Percentiles rank a stretch among this genome's conserved stretches.
These are phyloP conservation scores for Xiphorhynchus elegans DNA, from an alignment of 2,113 vertebrate species.

Conservation along the genomic window DNA sequence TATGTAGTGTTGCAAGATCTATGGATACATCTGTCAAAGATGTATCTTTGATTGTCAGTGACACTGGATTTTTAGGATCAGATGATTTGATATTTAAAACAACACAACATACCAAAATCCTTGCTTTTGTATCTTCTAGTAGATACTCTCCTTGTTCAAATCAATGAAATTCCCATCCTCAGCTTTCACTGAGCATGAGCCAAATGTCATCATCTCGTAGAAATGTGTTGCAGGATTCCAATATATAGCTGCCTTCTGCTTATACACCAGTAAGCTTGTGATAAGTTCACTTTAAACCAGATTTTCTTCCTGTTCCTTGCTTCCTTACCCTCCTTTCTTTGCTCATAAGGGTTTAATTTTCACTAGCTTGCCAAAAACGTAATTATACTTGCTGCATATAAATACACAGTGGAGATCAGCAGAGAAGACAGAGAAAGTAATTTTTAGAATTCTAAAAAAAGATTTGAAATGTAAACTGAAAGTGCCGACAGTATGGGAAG, in stretches of 20 bases:
- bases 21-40: neutral
- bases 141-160: conserved; percentile 49
- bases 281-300: conserved; percentile 61
- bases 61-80: conserved; percentile 65
- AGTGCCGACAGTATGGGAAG: conserved; percentile 1
- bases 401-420: conserved; percentile 48
- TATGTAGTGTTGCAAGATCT: neutral
- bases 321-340: neutral
- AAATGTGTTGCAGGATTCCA: conserved; percentile 50
- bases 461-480: conserved; percentile 49
- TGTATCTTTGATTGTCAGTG: conserved; percentile 25
- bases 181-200: conserved; percentile 66
- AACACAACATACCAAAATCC: conserved; percentile 63
- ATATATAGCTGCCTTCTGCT: conserved; percentile 54
- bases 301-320: conserved; percentile 49
- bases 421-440: conserved; percentile 6
- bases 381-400: conserved; percentile 65
- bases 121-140: conserved; percentile 52
- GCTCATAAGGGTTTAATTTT: conserved; percentile 65
- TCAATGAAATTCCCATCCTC: conserved; percentile 63
- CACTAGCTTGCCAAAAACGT: conserved; percentile 57
- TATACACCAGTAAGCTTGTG: conserved; percentile 46
- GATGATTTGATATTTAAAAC: conserved; percentile 67
- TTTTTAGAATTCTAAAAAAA: conserved; percentile 59
- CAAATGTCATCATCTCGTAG: conserved; percentile 66